Evolutionary conservation across 2,113 vertebrate species (phyloP), one percentile per base, ranked within the genome.

Genomic region (Ciconia stormi): DNA sequence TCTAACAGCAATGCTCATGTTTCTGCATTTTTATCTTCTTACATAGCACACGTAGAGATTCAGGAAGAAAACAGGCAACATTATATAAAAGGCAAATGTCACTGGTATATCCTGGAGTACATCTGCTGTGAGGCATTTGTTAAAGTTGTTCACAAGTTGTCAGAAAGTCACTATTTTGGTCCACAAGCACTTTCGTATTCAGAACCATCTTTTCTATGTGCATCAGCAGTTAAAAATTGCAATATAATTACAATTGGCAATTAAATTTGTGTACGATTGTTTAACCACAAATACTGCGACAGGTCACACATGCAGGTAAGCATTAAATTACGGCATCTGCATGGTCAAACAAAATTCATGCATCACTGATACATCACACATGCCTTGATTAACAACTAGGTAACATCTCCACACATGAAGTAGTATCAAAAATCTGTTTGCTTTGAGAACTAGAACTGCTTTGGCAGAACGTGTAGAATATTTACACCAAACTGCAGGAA

Each of bases 121-220:
- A 93, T 67, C 80, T 91, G 96, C 95, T 93, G 44, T 2, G 2
- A 49, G 34, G 86, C 95, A 92, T 58, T 42, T 72, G 69, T 52
- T 74, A 15, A 59, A 77, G 87, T 25, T 38, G 42, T 30, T 91
- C 81, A 71, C 47, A 32, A 67, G 87, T 71, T 95, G 95, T 93
- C 95, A 96, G 11, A 55, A 82, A 96, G 88, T 74, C 65, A 63
- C 94, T 94, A 93, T 93, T 96, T 67, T 89, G 56, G 91, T 73
- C 83, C 79, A 38, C 7, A 10, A 65, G 62, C 83, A 15, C 73
- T 91, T 40, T 70, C 5, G 1, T 67, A 79, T 62, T 73, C 89
- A 84, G 83, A 91, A 38, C 42, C 77, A 79, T 74, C 77, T 79
- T 52, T 46, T 55, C 83, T 63, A n/a, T 13, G 38, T 34, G 73